phyloP scores from a whole-genome alignment of 1,140 invertebrate species.

The Drosophila dunni region DNA sequence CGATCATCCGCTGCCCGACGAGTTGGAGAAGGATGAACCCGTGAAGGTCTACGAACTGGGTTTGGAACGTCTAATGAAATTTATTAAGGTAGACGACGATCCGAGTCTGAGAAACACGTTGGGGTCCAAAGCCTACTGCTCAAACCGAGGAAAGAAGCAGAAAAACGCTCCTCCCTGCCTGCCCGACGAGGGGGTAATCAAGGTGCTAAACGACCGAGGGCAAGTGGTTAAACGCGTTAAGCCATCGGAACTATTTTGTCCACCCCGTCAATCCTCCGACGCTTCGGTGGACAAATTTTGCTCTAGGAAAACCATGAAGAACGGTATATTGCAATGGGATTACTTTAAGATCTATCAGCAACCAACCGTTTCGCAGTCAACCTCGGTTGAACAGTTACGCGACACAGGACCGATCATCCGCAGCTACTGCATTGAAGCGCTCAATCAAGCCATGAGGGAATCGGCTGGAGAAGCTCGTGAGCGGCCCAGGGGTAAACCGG shows the following conservation, averaged over 20 bases:
- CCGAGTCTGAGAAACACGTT: background rate
- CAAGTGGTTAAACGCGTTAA: background rate
- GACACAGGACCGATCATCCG: conserved; percentile 36
- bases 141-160: background rate
- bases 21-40: background rate
- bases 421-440: conserved; percentile 30
- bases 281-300: conserved; percentile 3
- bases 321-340: conserved; percentile 31
- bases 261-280: background rate
- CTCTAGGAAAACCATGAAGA: background rate
- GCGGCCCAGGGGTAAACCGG: too few relatives aligned
- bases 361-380: background rate
- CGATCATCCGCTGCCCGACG: background rate
- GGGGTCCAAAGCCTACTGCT: background rate
- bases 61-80: background rate
- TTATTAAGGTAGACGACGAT: background rate
- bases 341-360: conserved; percentile 48
- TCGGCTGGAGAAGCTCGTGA: background rate
- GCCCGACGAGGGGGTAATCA: conserved; percentile 5
- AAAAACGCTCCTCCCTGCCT: background rate
- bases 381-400: background rate
- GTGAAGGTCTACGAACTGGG: conserved; percentile 1
- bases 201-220: background rate
- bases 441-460: background rate
- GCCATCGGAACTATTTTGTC: background rate